Percentiles rank a stretch among this genome's conserved stretches.
Evolutionary conservation across 23 tunicate genomes (phyloP).

Genomic region (Styela clava): DNA sequence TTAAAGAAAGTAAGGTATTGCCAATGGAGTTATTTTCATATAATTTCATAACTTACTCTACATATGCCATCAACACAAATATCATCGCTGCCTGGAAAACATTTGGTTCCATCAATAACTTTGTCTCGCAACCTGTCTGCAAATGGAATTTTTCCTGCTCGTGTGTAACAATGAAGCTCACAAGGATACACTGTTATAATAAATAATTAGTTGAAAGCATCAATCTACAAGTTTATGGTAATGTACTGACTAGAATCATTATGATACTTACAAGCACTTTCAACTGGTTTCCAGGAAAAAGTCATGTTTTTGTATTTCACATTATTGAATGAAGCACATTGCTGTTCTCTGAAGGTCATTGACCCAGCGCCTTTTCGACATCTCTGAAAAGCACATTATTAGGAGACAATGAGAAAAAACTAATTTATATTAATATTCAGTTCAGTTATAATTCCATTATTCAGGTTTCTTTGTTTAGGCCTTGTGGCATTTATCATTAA

Average conservation of each 20-base stretch:
- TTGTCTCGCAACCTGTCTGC: constrained; percentile 79
- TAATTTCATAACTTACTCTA: constrained; percentile 54
- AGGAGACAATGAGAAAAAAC: neutral
- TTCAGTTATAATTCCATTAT: too few species aligned
- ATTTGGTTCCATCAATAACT: constrained; percentile 83
- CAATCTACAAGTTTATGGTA: too few species aligned
- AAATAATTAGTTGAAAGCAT: neutral
- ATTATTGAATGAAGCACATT: constrained; percentile 69
- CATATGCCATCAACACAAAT: constrained; percentile 93
- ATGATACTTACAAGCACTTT: constrained; percentile 50
- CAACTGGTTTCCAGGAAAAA: constrained; percentile 69
- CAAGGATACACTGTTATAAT: constrained; percentile 76
- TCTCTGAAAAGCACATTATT: constrained; percentile 26
- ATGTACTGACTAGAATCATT: neutral
- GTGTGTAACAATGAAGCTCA: constrained; percentile 82
- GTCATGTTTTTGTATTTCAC: constrained; percentile 48
- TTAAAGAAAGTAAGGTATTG: too few species aligned
- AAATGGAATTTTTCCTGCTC: constrained; percentile 53
- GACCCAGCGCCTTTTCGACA: constrained; percentile 36
- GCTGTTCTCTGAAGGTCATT: constrained; percentile 50
- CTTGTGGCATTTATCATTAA: too few species aligned
- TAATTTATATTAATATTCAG: neutral
- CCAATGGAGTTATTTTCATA: too few species aligned
- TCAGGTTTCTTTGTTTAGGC: too few species aligned
- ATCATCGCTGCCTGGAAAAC: constrained; percentile 53